A percentile compares a stretch with the other conserved stretches of the same genome.
These are phyloP conservation scores for Crotophaga sulcirostris DNA, from an alignment of 2,113 vertebrate species.

Conservation along the genomic window DNA sequence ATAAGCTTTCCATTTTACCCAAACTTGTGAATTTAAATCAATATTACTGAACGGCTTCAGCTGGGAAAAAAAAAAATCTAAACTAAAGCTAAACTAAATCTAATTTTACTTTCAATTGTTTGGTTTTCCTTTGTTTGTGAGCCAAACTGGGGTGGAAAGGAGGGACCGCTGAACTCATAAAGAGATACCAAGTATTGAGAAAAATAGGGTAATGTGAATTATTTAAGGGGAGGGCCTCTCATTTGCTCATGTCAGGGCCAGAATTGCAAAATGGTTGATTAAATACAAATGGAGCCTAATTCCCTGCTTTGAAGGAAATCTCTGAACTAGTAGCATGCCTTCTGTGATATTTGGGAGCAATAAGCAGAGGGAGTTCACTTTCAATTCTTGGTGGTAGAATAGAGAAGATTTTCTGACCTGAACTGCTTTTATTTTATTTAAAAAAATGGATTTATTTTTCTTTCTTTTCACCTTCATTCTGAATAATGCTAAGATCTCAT, in stretches of 20 bases:
- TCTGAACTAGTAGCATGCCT: neutral
- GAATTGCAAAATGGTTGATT: neutral
- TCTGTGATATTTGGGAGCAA: neutral
- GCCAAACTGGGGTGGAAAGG: neutral
- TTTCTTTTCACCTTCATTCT: neutral
- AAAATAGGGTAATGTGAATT: neutral
- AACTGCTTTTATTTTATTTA: neutral
- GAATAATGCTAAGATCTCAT: neutral
- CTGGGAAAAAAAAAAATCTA: neutral
- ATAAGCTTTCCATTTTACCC: neutral
- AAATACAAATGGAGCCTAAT: neutral
- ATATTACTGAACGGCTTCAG: neutral
- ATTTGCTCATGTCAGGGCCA: neutral
- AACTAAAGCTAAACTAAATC: neutral
- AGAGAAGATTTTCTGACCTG: neutral
- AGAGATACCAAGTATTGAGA: neutral
- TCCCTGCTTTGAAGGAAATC: neutral
- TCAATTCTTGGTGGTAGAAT: neutral
- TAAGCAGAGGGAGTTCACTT: neutral
- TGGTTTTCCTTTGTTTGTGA: neutral
- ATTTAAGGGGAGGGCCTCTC: neutral
- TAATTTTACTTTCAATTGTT: neutral
- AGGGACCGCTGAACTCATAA: neutral
- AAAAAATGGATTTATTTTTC: neutral
- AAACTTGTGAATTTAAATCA: neutral